Evolutionary conservation across 2,797 vertebrate species (phyloP).

Genomic region (Sebastes iracundus): DNA sequence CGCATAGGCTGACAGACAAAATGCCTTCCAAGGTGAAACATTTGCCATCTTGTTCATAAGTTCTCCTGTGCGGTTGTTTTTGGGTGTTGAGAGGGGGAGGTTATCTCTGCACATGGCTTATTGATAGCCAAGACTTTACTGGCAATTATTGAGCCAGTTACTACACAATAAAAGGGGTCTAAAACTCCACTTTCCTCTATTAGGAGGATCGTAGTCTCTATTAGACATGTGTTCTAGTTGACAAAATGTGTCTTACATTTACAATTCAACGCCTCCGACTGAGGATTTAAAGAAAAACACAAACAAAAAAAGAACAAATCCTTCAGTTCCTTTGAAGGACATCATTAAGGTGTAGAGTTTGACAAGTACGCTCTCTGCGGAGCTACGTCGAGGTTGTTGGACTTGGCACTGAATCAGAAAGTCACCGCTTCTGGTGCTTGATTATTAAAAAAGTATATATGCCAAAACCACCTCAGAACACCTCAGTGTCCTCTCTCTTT

Average conservation of each 20-base stretch:
- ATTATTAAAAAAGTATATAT: slow-evolving; percentile 16
- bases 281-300: slow-evolving; percentile 48
- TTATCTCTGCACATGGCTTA: slow-evolving; percentile 48
- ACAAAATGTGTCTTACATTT: slow-evolving; percentile 75
- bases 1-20: neutral
- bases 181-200: slow-evolving; percentile 64
- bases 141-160: slow-evolving; percentile 68
- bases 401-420: slow-evolving; percentile 69
- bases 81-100: neutral
- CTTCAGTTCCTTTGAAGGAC: slow-evolving; percentile 50
- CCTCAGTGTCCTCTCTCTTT: slow-evolving; percentile 72
- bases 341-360: slow-evolving; percentile 43
- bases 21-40: neutral
- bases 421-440: slow-evolving; percentile 66
- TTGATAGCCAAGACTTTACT: slow-evolving; percentile 57
- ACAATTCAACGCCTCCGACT: slow-evolving; percentile 49
- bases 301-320: slow-evolving; percentile 56
- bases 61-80: neutral
- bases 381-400: slow-evolving; percentile 57
- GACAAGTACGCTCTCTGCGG: slow-evolving; percentile 20
- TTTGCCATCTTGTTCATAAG: neutral
- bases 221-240: slow-evolving; percentile 69
- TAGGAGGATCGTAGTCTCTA: slow-evolving; percentile 60
- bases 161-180: slow-evolving; percentile 69
- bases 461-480: slow-evolving; percentile 78